A percentile compares a stretch with the other conserved stretches of the same genome.
Conservation (phyloP, 2,888 invertebrate genomes). For the Arctia plantaginis region DNA sequence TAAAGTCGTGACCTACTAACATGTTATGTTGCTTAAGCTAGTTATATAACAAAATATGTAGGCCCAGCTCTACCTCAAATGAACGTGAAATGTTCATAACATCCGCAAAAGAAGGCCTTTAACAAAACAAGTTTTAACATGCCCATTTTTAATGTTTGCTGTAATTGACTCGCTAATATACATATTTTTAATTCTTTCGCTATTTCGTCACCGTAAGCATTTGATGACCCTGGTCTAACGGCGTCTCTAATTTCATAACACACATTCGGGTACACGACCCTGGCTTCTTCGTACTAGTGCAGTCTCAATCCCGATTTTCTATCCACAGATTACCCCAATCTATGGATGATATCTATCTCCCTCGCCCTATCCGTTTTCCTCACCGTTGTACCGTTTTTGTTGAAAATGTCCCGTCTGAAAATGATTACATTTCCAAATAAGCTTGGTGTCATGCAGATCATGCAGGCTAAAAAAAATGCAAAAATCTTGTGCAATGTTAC, state of each 20-base stretch:
- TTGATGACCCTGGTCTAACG: neutral
- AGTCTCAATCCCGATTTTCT: too few relatives aligned
- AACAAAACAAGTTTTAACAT: slow-evolving; percentile 27
- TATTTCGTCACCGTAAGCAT: neutral
- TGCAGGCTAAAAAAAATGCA: neutral
- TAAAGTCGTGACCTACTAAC: slow-evolving; percentile 56
- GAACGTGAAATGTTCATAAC: slow-evolving; percentile 23
- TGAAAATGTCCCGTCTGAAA: too few relatives aligned
- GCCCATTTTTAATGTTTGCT: neutral
- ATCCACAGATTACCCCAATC: too few relatives aligned
- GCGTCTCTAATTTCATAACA: neutral
- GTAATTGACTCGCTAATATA: neutral
- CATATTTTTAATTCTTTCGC: neutral
- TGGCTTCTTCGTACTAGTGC: too few relatives aligned
- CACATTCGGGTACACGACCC: too few relatives aligned
- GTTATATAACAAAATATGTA: slow-evolving; percentile 38
- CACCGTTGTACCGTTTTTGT: too few relatives aligned
- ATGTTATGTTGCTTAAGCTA: slow-evolving; percentile 50
- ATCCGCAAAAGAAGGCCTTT: slow-evolving; percentile 9
- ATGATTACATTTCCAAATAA: too few relatives aligned
- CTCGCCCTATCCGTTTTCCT: too few relatives aligned
- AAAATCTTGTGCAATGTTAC: neutral
- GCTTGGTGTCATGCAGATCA: too few relatives aligned
- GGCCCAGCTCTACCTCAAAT: slow-evolving; percentile 29
- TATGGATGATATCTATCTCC: too few relatives aligned